Evolutionary conservation across 2,113 vertebrate species (phyloP).

Genomic region (Brevimyrus niger): DNA sequence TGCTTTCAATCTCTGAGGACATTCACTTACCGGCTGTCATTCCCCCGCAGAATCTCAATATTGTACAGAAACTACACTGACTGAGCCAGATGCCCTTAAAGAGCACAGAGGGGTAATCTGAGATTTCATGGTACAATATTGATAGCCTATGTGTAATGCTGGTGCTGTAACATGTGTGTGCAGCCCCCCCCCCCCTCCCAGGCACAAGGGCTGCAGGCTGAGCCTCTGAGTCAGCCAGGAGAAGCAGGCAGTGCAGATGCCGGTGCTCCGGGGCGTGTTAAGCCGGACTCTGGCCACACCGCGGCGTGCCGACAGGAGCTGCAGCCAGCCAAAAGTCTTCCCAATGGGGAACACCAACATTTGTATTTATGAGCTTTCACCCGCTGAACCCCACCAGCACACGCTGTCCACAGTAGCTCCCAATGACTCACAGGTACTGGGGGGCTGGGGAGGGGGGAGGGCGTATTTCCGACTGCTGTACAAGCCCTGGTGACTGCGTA

Average conservation of each 20-base stretch:
- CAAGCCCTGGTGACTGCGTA: neutral
- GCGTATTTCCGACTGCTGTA: neutral
- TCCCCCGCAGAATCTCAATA: neutral
- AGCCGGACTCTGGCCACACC: neutral
- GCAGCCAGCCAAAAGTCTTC: neutral
- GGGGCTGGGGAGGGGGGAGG: neutral
- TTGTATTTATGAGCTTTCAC: conserved; percentile 1
- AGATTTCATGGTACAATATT: neutral
- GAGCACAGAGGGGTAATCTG: neutral
- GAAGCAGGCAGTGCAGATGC: neutral
- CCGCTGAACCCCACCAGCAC: neutral
- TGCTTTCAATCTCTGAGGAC: neutral
- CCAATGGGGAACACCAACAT: neutral
- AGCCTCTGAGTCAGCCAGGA: neutral
- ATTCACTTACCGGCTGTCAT: neutral
- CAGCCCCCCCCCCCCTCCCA: neutral
- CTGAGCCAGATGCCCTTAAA: neutral
- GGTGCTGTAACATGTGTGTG: neutral
- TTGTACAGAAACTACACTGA: neutral
- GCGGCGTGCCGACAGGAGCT: too few species aligned
- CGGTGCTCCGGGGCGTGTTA: neutral
- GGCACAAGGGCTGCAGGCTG: neutral
- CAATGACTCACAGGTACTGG: neutral
- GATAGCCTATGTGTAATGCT: neutral
- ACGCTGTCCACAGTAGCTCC: neutral